phyloP scores from a whole-genome alignment of 2,113 vertebrate genomes.

The Suncus etruscus region DNA sequence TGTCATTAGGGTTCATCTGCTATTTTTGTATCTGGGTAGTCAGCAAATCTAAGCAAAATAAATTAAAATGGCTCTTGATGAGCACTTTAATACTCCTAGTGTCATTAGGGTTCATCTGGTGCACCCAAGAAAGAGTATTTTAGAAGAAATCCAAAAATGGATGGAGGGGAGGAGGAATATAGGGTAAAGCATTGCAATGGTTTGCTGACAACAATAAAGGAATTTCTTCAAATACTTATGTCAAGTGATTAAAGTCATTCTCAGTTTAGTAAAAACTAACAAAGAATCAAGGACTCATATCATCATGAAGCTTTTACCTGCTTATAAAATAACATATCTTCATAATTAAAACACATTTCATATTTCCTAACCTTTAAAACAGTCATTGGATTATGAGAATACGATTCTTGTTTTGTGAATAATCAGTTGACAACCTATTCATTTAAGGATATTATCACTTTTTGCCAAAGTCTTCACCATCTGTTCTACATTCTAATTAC shows the following conservation, averaged over 20 bases:
- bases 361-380: slow-evolving; percentile 56
- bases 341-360: slow-evolving; percentile 2
- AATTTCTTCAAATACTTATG: neutral
- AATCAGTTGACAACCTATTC: slow-evolving; percentile 53
- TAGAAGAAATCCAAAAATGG: neutral
- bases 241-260: neutral
- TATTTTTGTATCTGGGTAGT: too few relatives aligned
- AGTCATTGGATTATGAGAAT: slow-evolving; percentile 21
- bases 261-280: neutral
- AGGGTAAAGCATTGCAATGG: neutral
- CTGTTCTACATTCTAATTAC: slow-evolving; percentile 67
- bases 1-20: neutral
- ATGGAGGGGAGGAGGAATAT: neutral
- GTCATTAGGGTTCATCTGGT: neutral
- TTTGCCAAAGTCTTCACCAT: slow-evolving; percentile 60
- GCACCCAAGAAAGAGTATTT: neutral
- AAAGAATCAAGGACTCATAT: neutral
- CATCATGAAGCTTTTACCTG: neutral
- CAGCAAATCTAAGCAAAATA: slow-evolving; percentile 91
- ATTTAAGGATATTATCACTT: slow-evolving; percentile 67
- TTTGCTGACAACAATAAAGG: neutral
- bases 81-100: neutral
- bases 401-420: slow-evolving; percentile 60
- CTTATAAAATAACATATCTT: slow-evolving; percentile 1
- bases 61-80: slow-evolving; percentile 32